Evolutionary conservation across 2,888 invertebrate species (phyloP), one percentile per base, ranked within the genome.

Genomic region (Muschampia plurimacula): DNA sequence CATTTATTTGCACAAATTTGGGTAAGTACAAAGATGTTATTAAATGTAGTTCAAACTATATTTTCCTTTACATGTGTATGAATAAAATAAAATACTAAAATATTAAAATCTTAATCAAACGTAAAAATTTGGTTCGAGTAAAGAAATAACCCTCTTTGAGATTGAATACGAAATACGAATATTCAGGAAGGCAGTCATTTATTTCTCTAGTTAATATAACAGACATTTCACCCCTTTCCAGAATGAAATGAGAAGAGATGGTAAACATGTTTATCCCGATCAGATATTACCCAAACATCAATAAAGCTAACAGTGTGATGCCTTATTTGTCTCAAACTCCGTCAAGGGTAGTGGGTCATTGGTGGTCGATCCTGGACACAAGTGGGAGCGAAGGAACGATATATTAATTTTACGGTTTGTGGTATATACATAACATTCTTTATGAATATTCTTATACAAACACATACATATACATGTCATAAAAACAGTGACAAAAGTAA

Each of bases 271-370:
- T 80, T 81, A 76, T 76, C 78, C 77, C 74, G 75, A 77, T 74
- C 79, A 76, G 76, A 77, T 78, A 78, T 76, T 79, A 78, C 77
- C 75, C 77, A 79, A 76, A 76, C 79, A 81, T 82, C 79, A 83
- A 82, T 82, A 81, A 62, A 78, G 70, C 77, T 72, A 73, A 78
- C 81, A 79, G 76, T 75, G 69, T 57, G 77, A 80, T 77, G 75
- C 79, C 76, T 77, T 72, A 81, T 81, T 85, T 82, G 82, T 82
- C 49, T 83, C 81, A 22, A 55, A 69, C 41, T 64, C 32, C 81
- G 81, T 81, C 80, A 81, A 80, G 81, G 82, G 63, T 81, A 83
- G 76, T 74, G 74, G 73, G 77, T 76, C 73, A 63, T 72, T 73
- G 75, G 77, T 73, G 75, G 75, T 65, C 22, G 13, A 63, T 57